Base-by-base conservation (phyloP, 2,888 invertebrate genomes). In the Campoletis raptor region DNA sequence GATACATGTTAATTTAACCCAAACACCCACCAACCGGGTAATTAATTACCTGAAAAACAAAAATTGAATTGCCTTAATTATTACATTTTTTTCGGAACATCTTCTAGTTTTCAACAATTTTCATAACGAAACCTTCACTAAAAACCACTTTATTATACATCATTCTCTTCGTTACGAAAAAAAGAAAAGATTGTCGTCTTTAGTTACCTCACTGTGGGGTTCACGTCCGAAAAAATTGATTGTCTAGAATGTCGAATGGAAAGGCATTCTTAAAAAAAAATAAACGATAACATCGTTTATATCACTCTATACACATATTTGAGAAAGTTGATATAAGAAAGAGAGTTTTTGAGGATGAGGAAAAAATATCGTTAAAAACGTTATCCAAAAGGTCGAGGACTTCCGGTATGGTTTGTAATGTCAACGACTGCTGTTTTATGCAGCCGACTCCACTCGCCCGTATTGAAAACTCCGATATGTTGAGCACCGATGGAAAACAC, bases 401-500 rank as follows among this genome's bases (percentile, higher is more conserved):
- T 86, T 86, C 86, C 83, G 83, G 86, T 78, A 69, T 64, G 57
- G 48, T 66, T 24, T 74, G 57, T 78, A 83, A 12, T 36, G 73
- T 80, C 80, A 77, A 79, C 70, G 61, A 76, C 57, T 76, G 76
- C 73, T 67, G 42, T 78, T 76, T 15, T 54, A n/a, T 45, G 24
- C 54, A 74, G 52, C 42, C 73, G 40, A 24, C 69, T 42, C 64
- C 73, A 66, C 69, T 48, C 69, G 45, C 73, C 12, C 66, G 37
- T 69, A 72, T 61, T 57, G 66, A 79, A 52, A 66, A 79, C 64
- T 52, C 73, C 61, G 72, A 79, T 70, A 48, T 61, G 80, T 72
- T 74, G 85, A 52, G 74, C 77, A 70, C 73, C 83, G 86, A 82
- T 78, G 87, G 74, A 86, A 89, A 89, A 89, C 90, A 89, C 87